Percentiles rank a stretch among this genome's conserved stretches.
These are phyloP conservation scores for Desoria tigrina DNA, from an alignment of 2,888 invertebrate genomes.

Conservation along the genomic window DNA sequence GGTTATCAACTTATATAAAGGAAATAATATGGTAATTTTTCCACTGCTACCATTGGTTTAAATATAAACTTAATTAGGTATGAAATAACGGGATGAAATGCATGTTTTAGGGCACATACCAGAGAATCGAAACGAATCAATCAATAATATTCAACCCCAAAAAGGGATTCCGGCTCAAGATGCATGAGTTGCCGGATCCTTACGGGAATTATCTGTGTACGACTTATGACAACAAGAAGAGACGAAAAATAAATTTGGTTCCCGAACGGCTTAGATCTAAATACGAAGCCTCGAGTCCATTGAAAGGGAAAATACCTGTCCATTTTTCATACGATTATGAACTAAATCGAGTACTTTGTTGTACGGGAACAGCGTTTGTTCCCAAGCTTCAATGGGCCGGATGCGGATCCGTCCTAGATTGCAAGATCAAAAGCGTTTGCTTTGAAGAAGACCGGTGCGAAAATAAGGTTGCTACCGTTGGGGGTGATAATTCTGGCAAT, in stretches of 20 bases:
- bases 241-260: slow-evolving; percentile 41
- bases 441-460: slow-evolving; percentile 50
- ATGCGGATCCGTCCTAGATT: slow-evolving; percentile 48
- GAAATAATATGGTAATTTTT: slow-evolving; percentile 37
- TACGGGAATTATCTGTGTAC: slow-evolving; percentile 48
- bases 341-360: slow-evolving; percentile 42
- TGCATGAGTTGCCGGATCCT: slow-evolving; percentile 36
- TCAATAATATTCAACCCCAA: slow-evolving; percentile 44
- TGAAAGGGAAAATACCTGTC: slow-evolving; percentile 32
- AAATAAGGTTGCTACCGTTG: slow-evolving; percentile 31
- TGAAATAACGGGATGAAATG: too few species aligned
- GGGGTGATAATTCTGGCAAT: slow-evolving; percentile 16
- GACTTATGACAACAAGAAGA: slow-evolving; percentile 31
- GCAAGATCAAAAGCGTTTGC: slow-evolving; percentile 49
- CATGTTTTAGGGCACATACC: slow-evolving; percentile 39
- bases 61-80: background rate
- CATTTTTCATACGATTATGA: slow-evolving; percentile 45
- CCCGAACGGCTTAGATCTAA: slow-evolving; percentile 41
- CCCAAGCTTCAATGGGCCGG: slow-evolving; percentile 47
- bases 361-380: slow-evolving; percentile 28
- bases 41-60: background rate
- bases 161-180: slow-evolving; percentile 41
- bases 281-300: slow-evolving; percentile 30
- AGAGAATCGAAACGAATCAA: slow-evolving; percentile 35
- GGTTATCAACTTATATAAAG: slow-evolving; percentile 41